phyloP scores from a whole-genome alignment of 1,140 invertebrate genomes.

The Drosophila chauvacae region DNA sequence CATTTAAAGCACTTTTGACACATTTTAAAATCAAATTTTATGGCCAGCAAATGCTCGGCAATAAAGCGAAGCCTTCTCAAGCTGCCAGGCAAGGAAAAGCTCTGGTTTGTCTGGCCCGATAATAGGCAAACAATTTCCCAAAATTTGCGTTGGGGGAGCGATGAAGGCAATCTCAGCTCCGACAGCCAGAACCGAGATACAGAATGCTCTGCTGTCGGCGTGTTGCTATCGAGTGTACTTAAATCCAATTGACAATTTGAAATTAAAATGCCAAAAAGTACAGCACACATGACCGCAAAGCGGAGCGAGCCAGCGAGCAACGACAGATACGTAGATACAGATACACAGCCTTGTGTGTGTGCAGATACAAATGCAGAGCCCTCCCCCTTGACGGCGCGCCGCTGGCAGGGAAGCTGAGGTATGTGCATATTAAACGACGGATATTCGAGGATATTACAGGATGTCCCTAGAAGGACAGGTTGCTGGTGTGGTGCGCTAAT shows the following conservation, averaged over 20 bases:
- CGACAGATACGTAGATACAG: slow-evolving; percentile 33
- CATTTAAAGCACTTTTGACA: slow-evolving; percentile 79
- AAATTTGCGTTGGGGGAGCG: slow-evolving; percentile 73
- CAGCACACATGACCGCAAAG: slow-evolving; percentile 57
- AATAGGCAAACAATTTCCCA: slow-evolving; percentile 71
- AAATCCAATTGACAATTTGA: slow-evolving; percentile 83
- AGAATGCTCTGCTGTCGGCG: slow-evolving; percentile 32
- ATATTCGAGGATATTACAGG: slow-evolving; percentile 6
- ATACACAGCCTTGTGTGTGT: slow-evolving; percentile 2
- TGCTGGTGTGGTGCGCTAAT: slow-evolving; percentile 11
- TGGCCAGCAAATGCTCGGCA: slow-evolving; percentile 54
- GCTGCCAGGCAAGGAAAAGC: slow-evolving; percentile 1
- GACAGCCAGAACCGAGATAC: slow-evolving; percentile 15
- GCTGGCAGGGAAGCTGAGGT: slow-evolving; percentile 1
- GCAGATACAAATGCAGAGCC: slow-evolving; percentile 14
- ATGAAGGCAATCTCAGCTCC: slow-evolving; percentile 67
- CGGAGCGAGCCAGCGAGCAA: slow-evolving; percentile 39
- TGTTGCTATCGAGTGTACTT: slow-evolving; percentile 70
- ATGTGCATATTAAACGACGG: slow-evolving; percentile 8
- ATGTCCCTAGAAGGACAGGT: not conserved
- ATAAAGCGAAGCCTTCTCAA: slow-evolving; percentile 34
- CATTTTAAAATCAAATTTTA: slow-evolving; percentile 79
- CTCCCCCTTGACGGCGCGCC: not conserved
- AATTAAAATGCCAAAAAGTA: slow-evolving; percentile 83
- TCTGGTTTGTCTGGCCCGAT: slow-evolving; percentile 43